Evolutionary conservation across 2,113 vertebrate genomes (phyloP).

Genomic region (Nothobranchius furzeri): DNA sequence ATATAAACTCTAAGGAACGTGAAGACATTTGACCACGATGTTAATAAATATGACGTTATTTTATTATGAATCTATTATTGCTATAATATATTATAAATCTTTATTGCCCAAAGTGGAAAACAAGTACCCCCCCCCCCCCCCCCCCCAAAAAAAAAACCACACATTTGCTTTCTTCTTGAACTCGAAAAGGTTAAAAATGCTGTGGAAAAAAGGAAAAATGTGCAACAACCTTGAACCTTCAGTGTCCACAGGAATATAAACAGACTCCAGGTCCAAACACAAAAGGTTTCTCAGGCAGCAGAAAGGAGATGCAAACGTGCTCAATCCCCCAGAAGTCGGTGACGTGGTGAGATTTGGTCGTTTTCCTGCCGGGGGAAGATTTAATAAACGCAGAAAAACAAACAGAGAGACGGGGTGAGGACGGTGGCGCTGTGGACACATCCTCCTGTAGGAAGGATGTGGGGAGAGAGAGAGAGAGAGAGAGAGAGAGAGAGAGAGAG

Average conservation of each 20-base stretch:
- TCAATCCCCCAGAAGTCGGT: conserved; percentile 63
- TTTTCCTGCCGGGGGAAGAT: conserved; percentile 82
- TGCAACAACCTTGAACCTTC: neutral
- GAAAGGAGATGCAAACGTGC: conserved; percentile 56
- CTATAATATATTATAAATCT: no score
- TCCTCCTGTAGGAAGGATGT: conserved; percentile 92
- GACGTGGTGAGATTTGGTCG: conserved; percentile 78
- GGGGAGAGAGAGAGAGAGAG: conserved; percentile 77
- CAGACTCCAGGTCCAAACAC: conserved; percentile 54
- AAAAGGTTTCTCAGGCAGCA: conserved; percentile 64
- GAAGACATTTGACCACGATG: no score
- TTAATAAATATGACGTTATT: no score
- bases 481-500: no score
- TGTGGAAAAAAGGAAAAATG: no score
- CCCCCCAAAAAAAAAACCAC: no score
- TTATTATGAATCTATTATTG: no score
- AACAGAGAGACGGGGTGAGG: conserved; percentile 78
- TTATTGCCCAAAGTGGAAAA: no score
- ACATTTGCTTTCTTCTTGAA: no score
- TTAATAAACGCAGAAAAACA: conserved; percentile 88
- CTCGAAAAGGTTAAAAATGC: no score
- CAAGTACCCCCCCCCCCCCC: no score
- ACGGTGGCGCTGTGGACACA: conserved; percentile 77
- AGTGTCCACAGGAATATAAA: conserved; percentile 43
- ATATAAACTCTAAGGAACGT: no score